A percentile compares a stretch with the other conserved stretches of the same genome.
These are phyloP conservation scores for Nycticebus coucang DNA, from an alignment of 2,113 vertebrate genomes.

Conservation along the genomic window DNA sequence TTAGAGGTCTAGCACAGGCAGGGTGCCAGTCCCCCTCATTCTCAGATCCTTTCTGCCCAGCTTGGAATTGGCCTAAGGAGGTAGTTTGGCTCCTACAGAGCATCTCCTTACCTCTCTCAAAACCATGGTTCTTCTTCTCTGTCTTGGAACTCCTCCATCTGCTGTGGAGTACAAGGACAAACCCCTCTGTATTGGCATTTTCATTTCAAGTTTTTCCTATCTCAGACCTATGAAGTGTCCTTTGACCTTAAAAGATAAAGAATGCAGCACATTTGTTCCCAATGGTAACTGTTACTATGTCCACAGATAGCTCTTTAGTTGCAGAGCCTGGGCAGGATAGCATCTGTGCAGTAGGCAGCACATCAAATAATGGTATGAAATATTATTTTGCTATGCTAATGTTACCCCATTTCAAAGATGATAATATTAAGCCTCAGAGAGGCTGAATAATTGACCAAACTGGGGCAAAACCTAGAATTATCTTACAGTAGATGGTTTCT, in stretches of 20 bases:
- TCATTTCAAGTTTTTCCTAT: not conserved
- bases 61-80: not conserved
- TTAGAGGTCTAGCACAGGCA: not conserved
- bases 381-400: not conserved
- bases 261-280: not conserved
- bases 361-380: not conserved
- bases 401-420: not conserved
- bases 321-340: not conserved
- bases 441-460: not conserved
- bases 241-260: conserved; percentile 15
- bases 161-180: not conserved
- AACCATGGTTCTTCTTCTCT: not conserved
- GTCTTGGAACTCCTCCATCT: not conserved
- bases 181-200: not conserved
- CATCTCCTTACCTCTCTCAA: not conserved
- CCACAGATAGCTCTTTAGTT: not conserved
- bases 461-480: not conserved
- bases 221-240: not conserved
- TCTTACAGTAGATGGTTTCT: not conserved
- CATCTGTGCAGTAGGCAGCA: not conserved
- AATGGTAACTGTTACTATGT: not conserved
- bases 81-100: not conserved
- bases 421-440: conserved; percentile 5
- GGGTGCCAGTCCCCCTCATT: not conserved
- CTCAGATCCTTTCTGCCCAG: not conserved